Percentiles rank a stretch among this genome's conserved stretches.
Evolutionary conservation across 2,113 vertebrate genomes (phyloP).

Genomic region (Neotoma lepida): DNA sequence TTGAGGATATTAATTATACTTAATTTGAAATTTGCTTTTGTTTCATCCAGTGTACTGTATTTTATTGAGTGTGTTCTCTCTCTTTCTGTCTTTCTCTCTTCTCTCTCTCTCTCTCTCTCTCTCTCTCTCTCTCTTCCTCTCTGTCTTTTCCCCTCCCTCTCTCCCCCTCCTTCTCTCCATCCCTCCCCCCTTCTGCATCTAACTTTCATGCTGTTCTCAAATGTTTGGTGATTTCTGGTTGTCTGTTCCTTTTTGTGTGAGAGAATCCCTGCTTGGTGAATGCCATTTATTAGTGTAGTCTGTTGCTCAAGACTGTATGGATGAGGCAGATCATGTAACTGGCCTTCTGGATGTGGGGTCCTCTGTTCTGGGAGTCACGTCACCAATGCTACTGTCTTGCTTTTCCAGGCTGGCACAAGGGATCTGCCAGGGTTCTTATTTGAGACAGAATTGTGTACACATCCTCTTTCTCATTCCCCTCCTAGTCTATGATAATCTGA

Average conservation of each 20-base stretch:
- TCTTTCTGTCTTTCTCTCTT: not conserved
- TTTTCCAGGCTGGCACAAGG: not conserved
- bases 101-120: not conserved
- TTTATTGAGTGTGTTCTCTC: slow-evolving; percentile 3
- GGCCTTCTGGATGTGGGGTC: not conserved
- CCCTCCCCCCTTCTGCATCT: not conserved
- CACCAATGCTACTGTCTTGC: not conserved
- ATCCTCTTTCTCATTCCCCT: not conserved
- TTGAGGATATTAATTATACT: slow-evolving; percentile 59
- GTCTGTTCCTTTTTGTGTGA: not conserved
- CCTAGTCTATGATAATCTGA: not conserved
- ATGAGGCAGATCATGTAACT: not conserved
- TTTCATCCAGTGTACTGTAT: slow-evolving; percentile 14
- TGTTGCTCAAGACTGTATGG: not conserved
- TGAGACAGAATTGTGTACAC: not conserved
- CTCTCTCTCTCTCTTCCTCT: not conserved
- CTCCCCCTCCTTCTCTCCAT: not conserved
- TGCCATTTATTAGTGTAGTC: not conserved
- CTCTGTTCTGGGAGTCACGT: not conserved
- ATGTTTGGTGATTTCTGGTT: not conserved
- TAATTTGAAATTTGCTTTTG: slow-evolving; percentile 58
- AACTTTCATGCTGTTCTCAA: slow-evolving; percentile 39
- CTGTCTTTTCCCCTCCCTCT: not conserved
- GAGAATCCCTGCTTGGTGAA: not conserved
- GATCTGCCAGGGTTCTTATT: not conserved